Base-by-base conservation (phyloP, 2,888 invertebrate species). In the Sialis lutaria region DNA sequence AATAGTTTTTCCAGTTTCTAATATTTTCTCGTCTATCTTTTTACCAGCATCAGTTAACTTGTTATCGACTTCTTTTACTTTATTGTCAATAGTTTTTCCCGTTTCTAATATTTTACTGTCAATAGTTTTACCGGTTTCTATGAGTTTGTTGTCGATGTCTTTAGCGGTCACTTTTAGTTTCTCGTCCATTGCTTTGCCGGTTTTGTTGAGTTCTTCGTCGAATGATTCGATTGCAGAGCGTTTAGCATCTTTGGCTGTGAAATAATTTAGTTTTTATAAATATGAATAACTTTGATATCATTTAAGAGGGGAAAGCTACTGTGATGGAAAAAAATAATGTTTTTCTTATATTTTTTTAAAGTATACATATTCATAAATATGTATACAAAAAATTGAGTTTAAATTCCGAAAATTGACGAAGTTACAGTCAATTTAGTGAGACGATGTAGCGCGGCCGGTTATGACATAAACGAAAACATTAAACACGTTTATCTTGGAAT, bases 221-320 rank as follows among this genome's bases (percentile, higher is more conserved):
- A 65, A 52, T 4, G 60, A 58, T 39, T 61, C 59, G 22, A 57
- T 54, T 45, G 64, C 63, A n/a, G 56, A 53, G 43, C 60, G 55
- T 47, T 67, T 67, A n/a, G 67, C 64, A 52, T 68, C 67, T 54
- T 61, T 60, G 42, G 63, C 67, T 53, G 61, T n/a, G n/a, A n/a
- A n/a, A n/a, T n/a, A n/a, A n/a, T n/a, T n/a, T n/a, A n/a, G n/a
- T n/a, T n/a, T n/a, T n/a, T n/a, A n/a, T n/a, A n/a, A n/a, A n/a
- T n/a, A n/a, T n/a, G n/a, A n/a, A n/a, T n/a, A n/a, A n/a, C n/a
- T n/a, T n/a, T n/a, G n/a, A n/a, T n/a, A n/a, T n/a, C n/a, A n/a
- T n/a, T n/a, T n/a, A n/a, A n/a, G n/a, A n/a, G n/a, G n/a, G n/a
- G n/a, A n/a, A n/a, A n/a, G n/a, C n/a, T n/a, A n/a, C n/a, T n/a